phyloP scores from a whole-genome alignment of 2,888 invertebrate genomes.

The Entomobrya proxima region DNA sequence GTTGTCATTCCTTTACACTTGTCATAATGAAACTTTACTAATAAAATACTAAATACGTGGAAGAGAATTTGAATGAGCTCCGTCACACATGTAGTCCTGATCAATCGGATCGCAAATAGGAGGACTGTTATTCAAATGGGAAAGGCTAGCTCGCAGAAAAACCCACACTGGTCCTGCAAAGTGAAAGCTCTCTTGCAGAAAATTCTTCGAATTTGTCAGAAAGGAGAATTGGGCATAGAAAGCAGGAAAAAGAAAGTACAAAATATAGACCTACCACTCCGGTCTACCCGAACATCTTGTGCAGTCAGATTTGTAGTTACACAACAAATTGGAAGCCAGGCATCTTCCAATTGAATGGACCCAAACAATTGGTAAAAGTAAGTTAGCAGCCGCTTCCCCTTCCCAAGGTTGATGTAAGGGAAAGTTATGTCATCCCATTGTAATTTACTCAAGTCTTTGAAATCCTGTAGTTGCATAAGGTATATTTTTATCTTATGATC shows the following conservation, averaged over 20 bases:
- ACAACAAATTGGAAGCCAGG: slow-evolving; percentile 58
- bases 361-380: slow-evolving; percentile 53
- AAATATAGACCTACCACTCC: slow-evolving; percentile 50
- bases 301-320: slow-evolving; percentile 51
- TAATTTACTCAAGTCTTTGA: background rate
- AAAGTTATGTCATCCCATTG: slow-evolving; percentile 52
- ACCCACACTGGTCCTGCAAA: slow-evolving; percentile 59
- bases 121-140: slow-evolving; percentile 34
- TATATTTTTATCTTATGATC: background rate
- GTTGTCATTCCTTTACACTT: too few relatives aligned
- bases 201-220: background rate
- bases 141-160: slow-evolving; percentile 43
- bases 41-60: too few relatives aligned
- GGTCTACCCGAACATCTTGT: slow-evolving; percentile 45
- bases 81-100: slow-evolving; percentile 57
- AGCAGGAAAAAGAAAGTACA: too few relatives aligned
- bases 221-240: too few relatives aligned
- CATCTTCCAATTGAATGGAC: slow-evolving; percentile 52
- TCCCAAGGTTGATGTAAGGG: slow-evolving; percentile 38
- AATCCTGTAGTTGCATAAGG: too few relatives aligned
- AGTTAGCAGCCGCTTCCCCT: slow-evolving; percentile 39
- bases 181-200: too few relatives aligned
- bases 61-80: slow-evolving; percentile 55
- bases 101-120: slow-evolving; percentile 60
- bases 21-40: too few relatives aligned